phyloP scores from a whole-genome alignment of 1,140 invertebrate species.

The Penaeus indicus region DNA sequence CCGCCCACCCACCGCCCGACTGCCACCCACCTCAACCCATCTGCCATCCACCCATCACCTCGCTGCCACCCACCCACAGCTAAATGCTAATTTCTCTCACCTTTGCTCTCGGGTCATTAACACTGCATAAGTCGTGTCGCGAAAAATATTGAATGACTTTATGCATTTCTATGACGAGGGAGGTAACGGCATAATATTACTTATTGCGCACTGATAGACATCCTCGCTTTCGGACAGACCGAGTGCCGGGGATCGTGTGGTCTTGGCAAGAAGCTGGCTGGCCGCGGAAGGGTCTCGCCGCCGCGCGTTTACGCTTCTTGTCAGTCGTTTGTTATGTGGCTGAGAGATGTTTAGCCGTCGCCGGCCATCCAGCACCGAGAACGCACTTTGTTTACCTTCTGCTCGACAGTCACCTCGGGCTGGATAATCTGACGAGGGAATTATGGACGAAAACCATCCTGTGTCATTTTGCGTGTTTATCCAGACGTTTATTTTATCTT shows the following conservation, averaged over 20 bases:
- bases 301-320: slow-evolving; percentile 52
- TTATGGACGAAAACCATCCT: too few relatives aligned
- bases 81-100: slow-evolving; percentile 56
- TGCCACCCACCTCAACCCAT: slow-evolving; percentile 12
- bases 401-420: slow-evolving; percentile 34
- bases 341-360: slow-evolving; percentile 20
- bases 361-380: slow-evolving; percentile 18
- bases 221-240: too few relatives aligned
- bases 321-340: slow-evolving; percentile 56
- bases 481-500: too few relatives aligned
- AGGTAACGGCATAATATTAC: too few relatives aligned
- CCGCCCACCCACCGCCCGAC: slow-evolving; percentile 8
- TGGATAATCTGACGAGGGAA: neutral
- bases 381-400: slow-evolving; percentile 23
- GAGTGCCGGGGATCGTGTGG: neutral
- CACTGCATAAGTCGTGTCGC: neutral
- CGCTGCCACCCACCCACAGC: slow-evolving; percentile 45
- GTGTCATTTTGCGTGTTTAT: too few relatives aligned
- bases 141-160: too few relatives aligned
- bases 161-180: too few relatives aligned
- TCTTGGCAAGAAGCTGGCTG: neutral
- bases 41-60: slow-evolving; percentile 34
- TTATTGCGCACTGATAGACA: too few relatives aligned
- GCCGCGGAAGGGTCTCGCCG: slow-evolving; percentile 13
- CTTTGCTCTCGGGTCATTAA: slow-evolving; percentile 45